Evolutionary conservation across 1,140 invertebrate genomes (phyloP), one percentile per base, ranked within the genome.

Genomic region (Cephus cinctus): DNA sequence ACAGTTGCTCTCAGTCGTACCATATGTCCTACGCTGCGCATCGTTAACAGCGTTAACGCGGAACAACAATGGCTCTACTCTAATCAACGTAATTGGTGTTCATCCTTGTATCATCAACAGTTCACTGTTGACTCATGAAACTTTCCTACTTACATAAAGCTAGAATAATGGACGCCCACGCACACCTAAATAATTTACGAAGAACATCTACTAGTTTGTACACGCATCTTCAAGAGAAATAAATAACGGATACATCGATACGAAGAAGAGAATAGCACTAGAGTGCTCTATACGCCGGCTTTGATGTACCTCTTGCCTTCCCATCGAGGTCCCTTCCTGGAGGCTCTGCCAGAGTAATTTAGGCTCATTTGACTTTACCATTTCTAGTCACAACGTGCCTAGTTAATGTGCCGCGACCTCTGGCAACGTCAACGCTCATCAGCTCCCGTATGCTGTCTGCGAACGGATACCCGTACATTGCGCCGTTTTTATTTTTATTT

Each of bases 1-100:
- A 76, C 71, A 70, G 65, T 68, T 71, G 60, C 65, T 64, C 57
- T 75, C 71, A 71, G 68, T 74, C 66, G 43, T 67, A 59, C 65
- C 67, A 71, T 47, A 60, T 56, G 60, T 54, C 47, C 32, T 54
- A 48, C 57, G 40, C 50, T 52, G 50, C 51, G 41, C 50, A 35
- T 27, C 14, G 25, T 36, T 53, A 16, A 38, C 56, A 51, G 54
- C 63, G 47, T 47, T 39, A 43, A 57, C 42, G 30, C 48, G 54
- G 60, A 47, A 59, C 56, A 47, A 56, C 61, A 14, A 64, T 74
- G 66, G 70, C 54, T 63, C 63, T 68, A 71, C 67, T 71, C 67
- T 72, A 74, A 71, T 74, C 68, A 73, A 75, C 65, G 63, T 73
- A 68, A 76, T 77, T 77, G 75, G 75, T 77, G 75, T 77, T 77